Evolutionary conservation across 2,113 vertebrate genomes (phyloP).

Genomic region (Rhinoptilus africanus): DNA sequence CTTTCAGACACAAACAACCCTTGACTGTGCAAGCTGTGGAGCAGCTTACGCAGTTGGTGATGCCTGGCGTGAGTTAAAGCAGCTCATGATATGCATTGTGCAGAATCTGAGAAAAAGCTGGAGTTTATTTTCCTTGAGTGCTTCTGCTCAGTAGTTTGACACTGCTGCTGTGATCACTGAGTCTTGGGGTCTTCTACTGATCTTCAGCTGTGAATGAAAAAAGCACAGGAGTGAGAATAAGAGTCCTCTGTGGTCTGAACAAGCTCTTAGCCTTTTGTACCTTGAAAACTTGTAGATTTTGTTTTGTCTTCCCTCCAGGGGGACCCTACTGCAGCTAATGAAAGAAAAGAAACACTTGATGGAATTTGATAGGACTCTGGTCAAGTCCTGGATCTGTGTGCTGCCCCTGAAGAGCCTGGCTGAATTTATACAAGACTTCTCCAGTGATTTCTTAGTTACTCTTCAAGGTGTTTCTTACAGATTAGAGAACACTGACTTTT

Average conservation of each 20-base stretch:
- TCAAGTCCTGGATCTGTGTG: constrained; percentile 81
- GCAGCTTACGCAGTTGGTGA: neutral
- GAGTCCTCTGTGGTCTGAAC: neutral
- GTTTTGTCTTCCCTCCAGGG: constrained; percentile 22
- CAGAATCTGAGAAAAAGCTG: neutral
- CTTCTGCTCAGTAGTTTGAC: neutral
- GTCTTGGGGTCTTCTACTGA: neutral
- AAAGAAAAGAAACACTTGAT: constrained; percentile 67
- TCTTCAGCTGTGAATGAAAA: neutral
- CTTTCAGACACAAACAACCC: neutral
- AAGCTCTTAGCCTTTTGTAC: neutral
- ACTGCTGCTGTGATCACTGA: neutral
- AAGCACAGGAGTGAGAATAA: neutral
- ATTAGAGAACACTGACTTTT: neutral
- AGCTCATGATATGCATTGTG: neutral
- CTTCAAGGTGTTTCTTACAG: constrained; percentile 68
- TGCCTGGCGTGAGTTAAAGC: neutral
- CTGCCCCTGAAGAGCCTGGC: constrained; percentile 65
- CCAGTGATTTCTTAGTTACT: constrained; percentile 64
- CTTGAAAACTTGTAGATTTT: neutral
- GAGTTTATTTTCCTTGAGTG: neutral
- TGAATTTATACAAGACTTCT: constrained; percentile 51
- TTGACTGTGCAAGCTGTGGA: neutral
- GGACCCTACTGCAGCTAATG: constrained; percentile 57
- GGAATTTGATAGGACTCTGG: constrained; percentile 65